Percentiles rank a stretch among this genome's conserved stretches.
Evolutionary conservation across 2,797 vertebrate species (phyloP).

Genomic region (Xiphorhynchus erythropygius): DNA sequence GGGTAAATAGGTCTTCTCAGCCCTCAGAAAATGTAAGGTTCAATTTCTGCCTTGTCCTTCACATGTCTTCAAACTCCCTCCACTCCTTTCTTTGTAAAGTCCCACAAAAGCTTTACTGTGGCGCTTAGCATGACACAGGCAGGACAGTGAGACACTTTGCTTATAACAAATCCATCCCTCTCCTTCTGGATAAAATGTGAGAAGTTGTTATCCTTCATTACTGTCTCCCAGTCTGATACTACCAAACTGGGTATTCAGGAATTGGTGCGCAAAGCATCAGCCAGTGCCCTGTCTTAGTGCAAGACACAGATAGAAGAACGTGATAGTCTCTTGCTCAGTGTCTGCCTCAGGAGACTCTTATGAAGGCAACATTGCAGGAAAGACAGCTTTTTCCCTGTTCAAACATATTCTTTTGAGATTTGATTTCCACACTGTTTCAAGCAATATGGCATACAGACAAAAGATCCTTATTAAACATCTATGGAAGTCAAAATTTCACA

Average conservation of each 20-base stretch:
- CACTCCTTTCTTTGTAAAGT: neutral
- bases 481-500: neutral
- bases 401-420: neutral
- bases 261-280: neutral
- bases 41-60: neutral
- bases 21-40: neutral
- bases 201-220: neutral
- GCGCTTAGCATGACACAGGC: neutral
- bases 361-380: neutral
- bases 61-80: neutral
- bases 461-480: neutral
- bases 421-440: neutral
- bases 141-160: neutral
- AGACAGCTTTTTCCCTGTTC: neutral
- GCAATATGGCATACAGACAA: neutral
- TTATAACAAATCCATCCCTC: neutral
- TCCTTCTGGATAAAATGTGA: neutral
- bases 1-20: neutral
- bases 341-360: neutral
- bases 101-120: neutral
- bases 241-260: neutral
- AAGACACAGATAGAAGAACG: neutral
- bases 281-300: neutral
- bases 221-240: neutral
- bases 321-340: neutral